Evolutionary conservation across 2,797 vertebrate genomes (phyloP), one percentile per base, ranked within the genome.

Genomic region (Pristis pectinata): DNA sequence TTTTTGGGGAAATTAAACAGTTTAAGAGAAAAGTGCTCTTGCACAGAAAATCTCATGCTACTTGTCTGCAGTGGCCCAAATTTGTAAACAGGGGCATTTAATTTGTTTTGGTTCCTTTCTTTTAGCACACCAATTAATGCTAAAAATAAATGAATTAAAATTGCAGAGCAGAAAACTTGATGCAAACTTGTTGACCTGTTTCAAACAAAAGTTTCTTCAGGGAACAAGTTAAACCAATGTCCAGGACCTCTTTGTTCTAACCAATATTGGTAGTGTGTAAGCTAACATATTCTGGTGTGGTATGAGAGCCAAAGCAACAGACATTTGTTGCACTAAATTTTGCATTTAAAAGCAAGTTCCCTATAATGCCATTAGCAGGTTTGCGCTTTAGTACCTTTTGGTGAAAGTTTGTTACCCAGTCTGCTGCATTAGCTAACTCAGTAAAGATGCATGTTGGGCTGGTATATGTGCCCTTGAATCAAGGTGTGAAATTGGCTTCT

Each of bases 101-200:
- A 59, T 59, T 30, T n/a, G 49, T 61, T 67, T 22, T 59, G 13
- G n/a, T 79, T 79, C 10, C 85, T 89, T 41, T 49, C 49, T 67
- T 91, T 91, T 91, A 67, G 87, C 87, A 91, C 37, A 64, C 15
- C 59, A 41, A 37, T 9, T 89, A 89, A 67, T 67, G 61, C 59
- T 67, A 67, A 91, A 89, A 89, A 64, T 89, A 89, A 91, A 91
- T 24, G 19, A 59, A 64, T 67, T 91, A 41, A 91, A 64, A 91
- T 67, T 24, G 87, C 34, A 44, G 61, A 91, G 19, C 9, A 37
- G 85, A 64, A 8, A 37, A 37, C 22, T 83, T 85, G 19, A 89
- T 89, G 17, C 85, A 64, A 89, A 37, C 34, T 37, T 15, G n/a
- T 59, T 59, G 19, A 37, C 34, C 17, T n/a, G n/a, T 67, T 67